Conservation (phyloP, 1,140 invertebrate species). For the Ptiloglossa arizonensis region DNA sequence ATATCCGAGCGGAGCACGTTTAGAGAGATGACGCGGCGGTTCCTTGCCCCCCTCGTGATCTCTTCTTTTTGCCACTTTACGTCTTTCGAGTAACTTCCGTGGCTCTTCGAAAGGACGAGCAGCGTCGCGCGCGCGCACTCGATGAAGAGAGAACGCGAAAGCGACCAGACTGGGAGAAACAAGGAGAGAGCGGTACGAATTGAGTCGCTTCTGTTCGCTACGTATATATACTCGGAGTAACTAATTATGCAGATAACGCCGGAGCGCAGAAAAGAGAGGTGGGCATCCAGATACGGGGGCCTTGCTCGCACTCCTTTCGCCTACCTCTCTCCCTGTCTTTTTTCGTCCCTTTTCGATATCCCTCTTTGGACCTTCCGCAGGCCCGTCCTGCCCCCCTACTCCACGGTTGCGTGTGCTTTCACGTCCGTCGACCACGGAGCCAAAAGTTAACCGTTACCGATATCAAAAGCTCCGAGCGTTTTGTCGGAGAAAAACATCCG, state of each 20-base stretch:
- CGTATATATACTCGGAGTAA: constrained; percentile 67
- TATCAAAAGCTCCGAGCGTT: constrained; percentile 26
- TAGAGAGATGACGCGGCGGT: constrained; percentile 24
- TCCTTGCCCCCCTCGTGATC: neutral
- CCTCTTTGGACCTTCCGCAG: constrained; percentile 44
- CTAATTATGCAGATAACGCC: constrained; percentile 77
- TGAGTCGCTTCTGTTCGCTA: constrained; percentile 71
- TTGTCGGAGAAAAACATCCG: constrained; percentile 15
- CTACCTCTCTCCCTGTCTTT: constrained; percentile 47
- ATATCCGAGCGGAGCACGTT: constrained; percentile 30
- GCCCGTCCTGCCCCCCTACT: neutral
- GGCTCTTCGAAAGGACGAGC: neutral
- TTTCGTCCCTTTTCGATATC: constrained; percentile 51
- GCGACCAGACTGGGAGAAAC: neutral
- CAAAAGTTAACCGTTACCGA: constrained; percentile 33
- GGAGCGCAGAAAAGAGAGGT: constrained; percentile 62
- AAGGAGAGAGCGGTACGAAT: constrained; percentile 60
- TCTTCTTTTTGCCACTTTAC: constrained; percentile 10
- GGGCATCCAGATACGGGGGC: constrained; percentile 68
- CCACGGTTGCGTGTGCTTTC: constrained; percentile 20
- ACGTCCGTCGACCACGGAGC: constrained; percentile 7
- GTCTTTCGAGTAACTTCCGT: constrained; percentile 29
- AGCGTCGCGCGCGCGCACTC: neutral
- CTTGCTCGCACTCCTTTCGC: constrained; percentile 56
- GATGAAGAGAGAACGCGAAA: neutral